phyloP scores from a whole-genome alignment of 2,113 vertebrate genomes.

The Melanerpes formicivorus region DNA sequence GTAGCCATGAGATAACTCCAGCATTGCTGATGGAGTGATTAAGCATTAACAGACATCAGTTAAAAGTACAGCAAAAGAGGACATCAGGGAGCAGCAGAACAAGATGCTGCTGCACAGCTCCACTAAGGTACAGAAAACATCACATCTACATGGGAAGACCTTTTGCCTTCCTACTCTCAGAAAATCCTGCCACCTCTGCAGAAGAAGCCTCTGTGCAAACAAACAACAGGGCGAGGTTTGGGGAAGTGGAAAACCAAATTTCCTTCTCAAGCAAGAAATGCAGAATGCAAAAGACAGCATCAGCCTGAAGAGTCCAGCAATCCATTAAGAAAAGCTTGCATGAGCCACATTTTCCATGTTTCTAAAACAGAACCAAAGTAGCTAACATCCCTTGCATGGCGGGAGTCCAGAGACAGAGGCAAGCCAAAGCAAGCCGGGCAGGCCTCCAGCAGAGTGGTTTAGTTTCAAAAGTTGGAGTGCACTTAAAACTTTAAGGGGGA shows the following conservation, averaged over 20 bases:
- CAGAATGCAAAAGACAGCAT: not conserved
- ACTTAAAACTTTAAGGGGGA: constrained; percentile 74
- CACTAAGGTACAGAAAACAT: not conserved
- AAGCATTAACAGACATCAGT: not conserved
- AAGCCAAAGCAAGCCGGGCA: constrained; percentile 70
- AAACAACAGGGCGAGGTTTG: not conserved
- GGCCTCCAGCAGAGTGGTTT: constrained; percentile 65
- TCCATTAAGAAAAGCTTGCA: constrained; percentile 32
- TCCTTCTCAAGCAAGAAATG: not conserved
- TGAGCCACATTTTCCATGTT: constrained; percentile 73
- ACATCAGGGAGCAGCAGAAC: not conserved
- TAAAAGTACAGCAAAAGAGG: not conserved
- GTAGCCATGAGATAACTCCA: not conserved
- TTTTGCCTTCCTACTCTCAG: not conserved
- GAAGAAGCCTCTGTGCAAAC: not conserved
- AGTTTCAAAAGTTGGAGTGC: constrained; percentile 35
- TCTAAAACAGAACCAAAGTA: constrained; percentile 49
- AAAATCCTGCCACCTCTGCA: not conserved
- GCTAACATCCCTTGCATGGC: constrained; percentile 54
- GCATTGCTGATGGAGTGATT: not conserved
- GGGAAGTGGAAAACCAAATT: not conserved
- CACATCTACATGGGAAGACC: not conserved
- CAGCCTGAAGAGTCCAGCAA: constrained; percentile 27
- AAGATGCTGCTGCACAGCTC: not conserved
- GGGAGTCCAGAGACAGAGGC: constrained; percentile 38